Conservation (phyloP, 2,113 vertebrate genomes). For the Bungarus multicinctus region DNA sequence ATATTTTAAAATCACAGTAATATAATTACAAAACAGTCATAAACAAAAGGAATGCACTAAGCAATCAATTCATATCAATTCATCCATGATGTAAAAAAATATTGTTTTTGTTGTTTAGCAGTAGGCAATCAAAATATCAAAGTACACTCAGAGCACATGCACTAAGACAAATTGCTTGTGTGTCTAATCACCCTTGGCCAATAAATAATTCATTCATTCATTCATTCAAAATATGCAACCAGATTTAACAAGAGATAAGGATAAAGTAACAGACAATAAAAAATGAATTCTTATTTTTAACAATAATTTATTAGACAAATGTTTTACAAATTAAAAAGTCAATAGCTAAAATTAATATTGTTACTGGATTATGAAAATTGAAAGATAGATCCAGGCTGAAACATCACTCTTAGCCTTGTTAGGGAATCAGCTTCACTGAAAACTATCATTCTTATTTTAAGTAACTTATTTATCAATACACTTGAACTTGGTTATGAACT, state of each 20-base stretch:
- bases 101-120: not conserved
- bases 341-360: not conserved
- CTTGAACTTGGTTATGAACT: too few species aligned
- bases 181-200: too few species aligned
- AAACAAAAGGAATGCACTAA: not conserved
- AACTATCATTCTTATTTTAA: not conserved
- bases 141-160: too few species aligned
- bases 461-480: not conserved
- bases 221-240: not conserved
- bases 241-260: not conserved
- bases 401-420: not conserved
- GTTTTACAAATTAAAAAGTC: not conserved
- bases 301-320: conserved; percentile 13
- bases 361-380: not conserved
- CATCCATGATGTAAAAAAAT: not conserved
- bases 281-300: conserved; percentile 15
- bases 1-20: not conserved
- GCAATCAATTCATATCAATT: not conserved
- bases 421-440: not conserved
- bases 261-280: not conserved
- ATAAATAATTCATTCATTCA: too few species aligned
- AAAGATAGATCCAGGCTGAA: not conserved
- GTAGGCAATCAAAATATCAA: not conserved
- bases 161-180: too few species aligned
- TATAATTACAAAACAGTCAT: not conserved